These are phyloP conservation scores for Ypsolopha scabrella DNA, from an alignment of 2,888 invertebrate genomes.

Conservation along the genomic window DNA sequence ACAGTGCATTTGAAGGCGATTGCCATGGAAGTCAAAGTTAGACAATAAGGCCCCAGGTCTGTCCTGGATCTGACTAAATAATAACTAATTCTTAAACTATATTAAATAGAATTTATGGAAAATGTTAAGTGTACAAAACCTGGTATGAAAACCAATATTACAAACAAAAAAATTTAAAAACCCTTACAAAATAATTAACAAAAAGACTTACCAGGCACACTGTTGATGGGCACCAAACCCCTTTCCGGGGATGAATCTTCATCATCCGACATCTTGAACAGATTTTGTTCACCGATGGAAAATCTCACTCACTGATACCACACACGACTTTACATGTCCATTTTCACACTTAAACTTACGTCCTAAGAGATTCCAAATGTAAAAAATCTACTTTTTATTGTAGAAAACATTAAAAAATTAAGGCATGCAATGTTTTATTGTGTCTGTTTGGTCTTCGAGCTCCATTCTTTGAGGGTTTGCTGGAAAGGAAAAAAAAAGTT, in stretches of 20 bases:
- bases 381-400: slow-evolving; percentile 25
- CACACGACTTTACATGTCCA: slow-evolving; percentile 8
- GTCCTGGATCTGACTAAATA: no score
- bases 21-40: no score
- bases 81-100: no score
- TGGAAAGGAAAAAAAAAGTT: slow-evolving; percentile 18
- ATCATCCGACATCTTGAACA: slow-evolving; percentile 54
- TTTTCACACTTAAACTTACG: slow-evolving; percentile 19
- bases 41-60: no score
- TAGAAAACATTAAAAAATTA: slow-evolving; percentile 21
- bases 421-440: slow-evolving; percentile 26
- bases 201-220: slow-evolving; percentile 48
- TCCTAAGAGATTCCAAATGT: slow-evolving; percentile 21
- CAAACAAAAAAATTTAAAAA: background rate
- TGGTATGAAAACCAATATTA: no score
- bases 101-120: no score
- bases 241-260: slow-evolving; percentile 58
- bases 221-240: slow-evolving; percentile 51
- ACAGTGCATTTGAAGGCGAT: no score
- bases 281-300: slow-evolving; percentile 14
- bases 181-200: background rate
- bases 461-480: slow-evolving; percentile 23
- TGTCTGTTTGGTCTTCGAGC: slow-evolving; percentile 15
- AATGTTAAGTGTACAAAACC: no score
- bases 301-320: slow-evolving; percentile 5